A percentile compares a stretch with the other conserved stretches of the same genome.
Conservation (phyloP, 2,113 vertebrate species). For the rabbit (Oryctolagus cuniculus) region DNA sequence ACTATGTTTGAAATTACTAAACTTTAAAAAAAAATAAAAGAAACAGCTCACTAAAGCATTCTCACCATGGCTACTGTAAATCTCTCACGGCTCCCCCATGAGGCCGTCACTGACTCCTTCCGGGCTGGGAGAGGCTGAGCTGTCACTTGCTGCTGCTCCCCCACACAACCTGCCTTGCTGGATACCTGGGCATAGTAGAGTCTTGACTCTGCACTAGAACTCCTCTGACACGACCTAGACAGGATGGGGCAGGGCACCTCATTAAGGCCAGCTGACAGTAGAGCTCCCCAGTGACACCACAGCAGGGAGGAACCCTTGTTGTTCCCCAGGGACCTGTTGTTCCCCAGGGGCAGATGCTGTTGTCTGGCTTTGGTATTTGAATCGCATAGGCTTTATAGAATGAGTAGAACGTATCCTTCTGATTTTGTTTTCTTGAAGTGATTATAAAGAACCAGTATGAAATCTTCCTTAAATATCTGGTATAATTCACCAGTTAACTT, state of each 20-base stretch:
- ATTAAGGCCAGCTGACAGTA: neutral
- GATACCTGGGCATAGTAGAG: too few relatives aligned
- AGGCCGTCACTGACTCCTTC: neutral
- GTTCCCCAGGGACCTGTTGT: neutral
- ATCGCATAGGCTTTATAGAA: neutral
- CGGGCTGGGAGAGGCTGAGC: neutral
- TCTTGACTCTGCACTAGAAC: neutral
- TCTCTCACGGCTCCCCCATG: neutral
- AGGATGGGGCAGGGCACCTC: neutral
- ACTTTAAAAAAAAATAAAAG: too few relatives aligned
- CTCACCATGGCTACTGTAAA: neutral
- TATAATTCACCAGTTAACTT: neutral
- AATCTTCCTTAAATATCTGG: neutral
- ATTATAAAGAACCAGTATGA: neutral
- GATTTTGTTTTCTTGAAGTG: neutral
- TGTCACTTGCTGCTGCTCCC: neutral
- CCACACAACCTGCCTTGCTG: neutral
- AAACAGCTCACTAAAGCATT: neutral
- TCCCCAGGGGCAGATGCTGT: neutral
- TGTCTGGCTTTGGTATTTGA: neutral
- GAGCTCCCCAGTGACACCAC: neutral
- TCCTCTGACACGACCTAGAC: neutral
- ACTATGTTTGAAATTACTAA: neutral
- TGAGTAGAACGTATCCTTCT: neutral
- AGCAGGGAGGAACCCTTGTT: neutral